Base-by-base conservation (phyloP, 2,113 vertebrate species). In the Lepisosteus oculatus region DNA sequence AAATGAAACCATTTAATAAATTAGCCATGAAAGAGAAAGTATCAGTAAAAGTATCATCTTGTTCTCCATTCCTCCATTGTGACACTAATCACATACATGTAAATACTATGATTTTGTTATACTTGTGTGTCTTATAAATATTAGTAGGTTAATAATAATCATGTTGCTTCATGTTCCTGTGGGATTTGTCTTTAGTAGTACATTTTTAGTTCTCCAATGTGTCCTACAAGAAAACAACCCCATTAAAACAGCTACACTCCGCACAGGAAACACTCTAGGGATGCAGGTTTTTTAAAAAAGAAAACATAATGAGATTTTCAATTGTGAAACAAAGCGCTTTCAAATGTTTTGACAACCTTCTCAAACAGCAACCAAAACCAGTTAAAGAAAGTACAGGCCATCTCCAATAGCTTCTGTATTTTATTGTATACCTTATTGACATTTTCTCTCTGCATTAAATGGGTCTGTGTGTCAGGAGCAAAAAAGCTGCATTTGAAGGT, bases 301-400 rank as follows among this genome's bases (percentile, higher is more conserved):
- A 11, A 59, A 59, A 72, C 42, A 51, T 54, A 67, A 68, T 51
- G 43, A 61, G 14, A 61, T 17, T 17, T 6, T 3, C 14, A 41
- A 57, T 6, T 17, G 51, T 57, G 43, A 71, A n/a, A 17, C 12
- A 68, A 68, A 55, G 47, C 67, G 15, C 67, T 43, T 57, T 69
- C 55, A 56, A 11, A 41, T 5, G 13, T 54, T 51, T 43, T 56
- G 29, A 7, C 55, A 43, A 57, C 67, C 56, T 69, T 54, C 17
- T 14, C 66, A 54, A 54, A 55, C 13, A 66, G 6, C 17, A 13
- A 67, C 67, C 15, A 41, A 68, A 68, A 68, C 51, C 67, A 68
- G 41, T 68, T 43, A 56, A 13, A 11, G 7, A 41, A 6, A 56
- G 3, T 11, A 55, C 55, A 3, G 63, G 14, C 14, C 15, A 6